A percentile compares a stretch with the other conserved stretches of the same genome.
These are phyloP conservation scores for Theristicus caerulescens DNA, from an alignment of 2,113 vertebrate genomes.

Conservation along the genomic window DNA sequence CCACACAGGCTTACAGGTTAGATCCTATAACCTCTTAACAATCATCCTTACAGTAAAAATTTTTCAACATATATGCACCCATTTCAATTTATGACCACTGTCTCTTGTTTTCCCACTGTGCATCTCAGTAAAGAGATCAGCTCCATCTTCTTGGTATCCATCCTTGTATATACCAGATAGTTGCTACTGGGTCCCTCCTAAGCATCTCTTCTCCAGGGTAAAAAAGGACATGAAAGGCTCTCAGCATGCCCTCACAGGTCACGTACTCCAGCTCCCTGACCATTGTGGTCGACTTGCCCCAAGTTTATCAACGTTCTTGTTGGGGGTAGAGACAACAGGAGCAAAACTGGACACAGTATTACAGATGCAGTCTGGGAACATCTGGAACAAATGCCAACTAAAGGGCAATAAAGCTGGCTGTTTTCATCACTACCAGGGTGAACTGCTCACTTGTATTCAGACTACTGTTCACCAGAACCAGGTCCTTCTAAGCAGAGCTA, in stretches of 20 bases:
- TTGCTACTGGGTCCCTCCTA: background rate
- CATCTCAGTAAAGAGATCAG: background rate
- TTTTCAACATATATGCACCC: background rate
- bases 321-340: background rate
- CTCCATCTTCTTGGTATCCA: background rate
- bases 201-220: background rate
- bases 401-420: background rate
- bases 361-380: background rate
- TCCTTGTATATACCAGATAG: background rate
- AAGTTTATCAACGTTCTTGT: background rate
- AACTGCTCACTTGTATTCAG: background rate
- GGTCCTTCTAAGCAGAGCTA: background rate
- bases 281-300: background rate
- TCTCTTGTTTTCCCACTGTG: background rate
- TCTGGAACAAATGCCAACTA: background rate
- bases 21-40: background rate
- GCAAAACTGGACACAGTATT: background rate
- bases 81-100: background rate
- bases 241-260: background rate
- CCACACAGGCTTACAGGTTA: background rate
- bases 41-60: background rate
- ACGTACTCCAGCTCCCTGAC: background rate
- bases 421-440: background rate
- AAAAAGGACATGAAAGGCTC: background rate
- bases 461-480: background rate